Base-by-base conservation (phyloP, 2,888 invertebrate species). In the Coleophora flavipennella region DNA sequence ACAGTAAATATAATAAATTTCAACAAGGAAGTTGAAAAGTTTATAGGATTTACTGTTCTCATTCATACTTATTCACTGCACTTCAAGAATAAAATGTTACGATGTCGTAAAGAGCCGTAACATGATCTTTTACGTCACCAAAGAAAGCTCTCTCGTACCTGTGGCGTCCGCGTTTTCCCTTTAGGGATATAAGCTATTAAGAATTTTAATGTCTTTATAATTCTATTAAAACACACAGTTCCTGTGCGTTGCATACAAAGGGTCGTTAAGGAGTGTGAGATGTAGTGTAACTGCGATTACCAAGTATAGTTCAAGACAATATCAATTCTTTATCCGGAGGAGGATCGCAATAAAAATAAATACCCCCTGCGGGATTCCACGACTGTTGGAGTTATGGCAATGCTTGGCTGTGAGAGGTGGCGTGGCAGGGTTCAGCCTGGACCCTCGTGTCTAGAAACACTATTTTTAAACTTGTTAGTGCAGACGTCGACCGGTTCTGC, bases 41-140 rank as follows among this genome's bases (percentile, higher is more conserved):
- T 20, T 20, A 20, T 20, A 20, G 20, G 20, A 20, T 20, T 20
- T 20, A 20, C 20, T 20, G 20, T 20, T 4, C 20, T 20, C 6
- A 4, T 4, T 20, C 20, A 20, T n/a, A 6, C 20, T 6, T 29
- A 29, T 29, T 29, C n/a, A 10, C 3, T 29, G 29, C 29, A 29
- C 11, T 29, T 32, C 3, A 32, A 20, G 31, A 31, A 32, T 33
- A 38, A 43, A 41, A 43, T 33, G 41, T 53, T 45, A 53, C 38
- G 52, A 48, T 41, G 44, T 49, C 43, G 42, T 59, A 49, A 58
- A 55, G 51, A 42, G 32, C 6, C 25, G 59, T 51, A 57, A 59
- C 45, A 41, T 50, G 57, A 58, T 59, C 53, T 55, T 58, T 59
- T 57, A 54, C 34, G 43, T 50, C 51, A 50, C 53, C 38, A 35